These are phyloP conservation scores for Pentalonia nigronervosa DNA, from an alignment of 1,140 invertebrate species.

Conservation along the genomic window DNA sequence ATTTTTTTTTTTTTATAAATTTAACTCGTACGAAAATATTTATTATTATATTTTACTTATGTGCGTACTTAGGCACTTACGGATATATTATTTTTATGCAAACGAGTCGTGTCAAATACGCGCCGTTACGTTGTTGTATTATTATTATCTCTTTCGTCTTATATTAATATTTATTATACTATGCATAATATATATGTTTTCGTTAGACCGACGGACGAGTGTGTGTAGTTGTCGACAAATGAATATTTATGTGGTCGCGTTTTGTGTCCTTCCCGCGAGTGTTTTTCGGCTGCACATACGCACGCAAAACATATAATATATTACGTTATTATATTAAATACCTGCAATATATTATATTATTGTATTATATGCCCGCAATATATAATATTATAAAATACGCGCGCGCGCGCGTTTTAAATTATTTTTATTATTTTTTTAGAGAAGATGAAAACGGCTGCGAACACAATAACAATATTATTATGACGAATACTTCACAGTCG, in stretches of 20 bases:
- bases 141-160: conserved; percentile 25
- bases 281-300: not conserved
- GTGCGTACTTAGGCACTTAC: not conserved
- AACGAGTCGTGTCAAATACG: conserved; percentile 42
- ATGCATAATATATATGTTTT: not conserved
- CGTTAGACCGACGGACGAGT: not conserved
- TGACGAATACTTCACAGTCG: too few species aligned
- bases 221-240: not conserved
- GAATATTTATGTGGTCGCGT: conserved; percentile 43
- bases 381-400: not conserved
- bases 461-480: too few species aligned
- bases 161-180: conserved; percentile 54
- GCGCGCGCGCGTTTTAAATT: not conserved
- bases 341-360: not conserved
- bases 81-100: not conserved
- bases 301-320: not conserved
- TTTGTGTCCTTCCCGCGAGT: not conserved
- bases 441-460: not conserved
- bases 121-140: conserved; percentile 16
- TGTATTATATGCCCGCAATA: not conserved
- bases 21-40: not conserved
- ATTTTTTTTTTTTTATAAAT: not conserved
- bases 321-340: not conserved
- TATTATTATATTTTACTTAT: not conserved
- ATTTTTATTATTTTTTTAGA: not conserved